A percentile compares a stretch with the other conserved stretches of the same genome.
phyloP scores from a whole-genome alignment of 2,888 invertebrate species.

The Tachina lurida region DNA sequence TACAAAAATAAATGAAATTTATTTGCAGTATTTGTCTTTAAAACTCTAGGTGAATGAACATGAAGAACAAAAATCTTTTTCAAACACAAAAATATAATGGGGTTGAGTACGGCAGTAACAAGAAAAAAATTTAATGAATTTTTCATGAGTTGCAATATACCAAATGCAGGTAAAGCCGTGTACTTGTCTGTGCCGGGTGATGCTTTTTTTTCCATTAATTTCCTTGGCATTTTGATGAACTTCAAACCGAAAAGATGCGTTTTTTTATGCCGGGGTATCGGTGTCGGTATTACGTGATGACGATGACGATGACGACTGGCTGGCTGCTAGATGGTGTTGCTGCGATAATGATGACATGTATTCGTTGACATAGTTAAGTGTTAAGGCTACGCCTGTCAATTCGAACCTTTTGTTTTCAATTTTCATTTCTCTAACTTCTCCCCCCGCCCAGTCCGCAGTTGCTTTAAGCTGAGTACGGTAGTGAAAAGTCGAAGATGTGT shows the following conservation, averaged over 20 bases:
- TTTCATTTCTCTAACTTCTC: not conserved
- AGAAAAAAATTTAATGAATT: constrained; percentile 66
- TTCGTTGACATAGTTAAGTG: constrained; percentile 70
- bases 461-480: constrained; percentile 18
- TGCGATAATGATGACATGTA: constrained; percentile 70
- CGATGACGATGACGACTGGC: constrained; percentile 57
- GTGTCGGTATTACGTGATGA: constrained; percentile 52
- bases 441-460: not conserved
- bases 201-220: constrained; percentile 29
- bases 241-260: constrained; percentile 64
- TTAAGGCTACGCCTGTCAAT: constrained; percentile 71
- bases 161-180: not conserved
- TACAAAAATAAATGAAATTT: constrained; percentile 55
- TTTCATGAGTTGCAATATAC: constrained; percentile 65
- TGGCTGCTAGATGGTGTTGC: constrained; percentile 65
- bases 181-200: constrained; percentile 9
- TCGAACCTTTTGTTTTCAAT: constrained; percentile 27
- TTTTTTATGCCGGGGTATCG: constrained; percentile 52
- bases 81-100: constrained; percentile 49
- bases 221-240: constrained; percentile 63
- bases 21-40: constrained; percentile 68
- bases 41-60: constrained; percentile 65
- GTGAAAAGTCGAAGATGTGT: constrained; percentile 34
- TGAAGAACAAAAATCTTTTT: constrained; percentile 15
- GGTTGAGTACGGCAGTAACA: constrained; percentile 47